These are phyloP conservation scores for Drosophila kurseongensis DNA, from an alignment of 1,140 invertebrate genomes.

Conservation along the genomic window DNA sequence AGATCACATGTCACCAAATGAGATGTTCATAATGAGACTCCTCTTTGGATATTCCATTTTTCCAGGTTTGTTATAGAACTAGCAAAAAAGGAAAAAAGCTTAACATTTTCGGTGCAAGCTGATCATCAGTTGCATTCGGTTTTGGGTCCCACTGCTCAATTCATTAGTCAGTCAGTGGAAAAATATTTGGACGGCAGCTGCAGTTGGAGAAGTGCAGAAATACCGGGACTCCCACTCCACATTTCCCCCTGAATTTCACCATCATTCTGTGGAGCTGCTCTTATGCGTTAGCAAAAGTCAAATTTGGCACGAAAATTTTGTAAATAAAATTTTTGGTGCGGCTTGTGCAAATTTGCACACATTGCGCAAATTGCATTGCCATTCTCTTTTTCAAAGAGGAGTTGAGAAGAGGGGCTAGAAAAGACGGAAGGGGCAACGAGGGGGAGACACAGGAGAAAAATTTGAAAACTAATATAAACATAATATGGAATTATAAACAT, in stretches of 20 bases:
- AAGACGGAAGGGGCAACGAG: not conserved
- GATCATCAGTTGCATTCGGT: constrained; percentile 45
- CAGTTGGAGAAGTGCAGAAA: constrained; percentile 14
- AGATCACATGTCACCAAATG: not conserved
- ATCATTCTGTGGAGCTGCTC: constrained; percentile 8
- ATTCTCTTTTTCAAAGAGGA: constrained; percentile 13
- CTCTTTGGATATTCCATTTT: no score
- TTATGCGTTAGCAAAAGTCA: constrained; percentile 45
- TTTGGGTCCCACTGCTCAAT: constrained; percentile 42
- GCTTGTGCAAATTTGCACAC: constrained; percentile 73
- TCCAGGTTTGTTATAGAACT: no score
- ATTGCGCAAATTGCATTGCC: constrained; percentile 73
- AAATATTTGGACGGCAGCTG: constrained; percentile 47
- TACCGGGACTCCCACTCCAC: constrained; percentile 9
- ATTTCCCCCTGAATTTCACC: constrained; percentile 2
- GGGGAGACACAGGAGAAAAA: not conserved
- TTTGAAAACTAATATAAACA: no score
- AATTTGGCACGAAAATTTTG: constrained; percentile 57
- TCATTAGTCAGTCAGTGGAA: constrained; percentile 60
- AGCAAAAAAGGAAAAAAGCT: not conserved
- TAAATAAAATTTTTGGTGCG: constrained; percentile 55
- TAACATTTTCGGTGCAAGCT: constrained; percentile 8
- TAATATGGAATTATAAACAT: not conserved
- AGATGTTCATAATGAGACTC: constrained; percentile 13
- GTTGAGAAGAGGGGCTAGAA: not conserved